These are phyloP conservation scores for Proteles cristata DNA, from an alignment of 2,113 vertebrate genomes.

Conservation along the genomic window DNA sequence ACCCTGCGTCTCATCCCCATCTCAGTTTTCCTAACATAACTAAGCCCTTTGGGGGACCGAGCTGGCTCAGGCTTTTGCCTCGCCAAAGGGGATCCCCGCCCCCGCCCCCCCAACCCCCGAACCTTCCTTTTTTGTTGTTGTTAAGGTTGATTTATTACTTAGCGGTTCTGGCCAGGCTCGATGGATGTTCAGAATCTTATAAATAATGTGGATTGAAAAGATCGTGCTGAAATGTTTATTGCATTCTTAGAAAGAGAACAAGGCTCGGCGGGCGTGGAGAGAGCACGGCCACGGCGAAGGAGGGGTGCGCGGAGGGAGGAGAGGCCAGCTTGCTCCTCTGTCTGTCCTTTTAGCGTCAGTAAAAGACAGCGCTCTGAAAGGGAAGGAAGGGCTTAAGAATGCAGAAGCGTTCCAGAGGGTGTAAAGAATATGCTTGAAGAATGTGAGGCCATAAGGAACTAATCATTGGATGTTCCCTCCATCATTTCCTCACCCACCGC, in stretches of 20 bases:
- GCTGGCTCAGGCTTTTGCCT: constrained; percentile 60
- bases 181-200: constrained; percentile 80
- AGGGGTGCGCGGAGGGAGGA: not conserved
- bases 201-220: constrained; percentile 81
- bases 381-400: constrained; percentile 55
- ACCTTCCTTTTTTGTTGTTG: constrained; percentile 64
- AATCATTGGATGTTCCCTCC: constrained; percentile 59
- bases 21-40: constrained; percentile 74
- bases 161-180: constrained; percentile 72
- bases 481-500: constrained; percentile 24
- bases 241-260: constrained; percentile 80
- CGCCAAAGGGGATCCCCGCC: constrained; percentile 58
- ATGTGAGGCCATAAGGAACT: constrained; percentile 70
- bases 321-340: not conserved
- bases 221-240: constrained; percentile 81
- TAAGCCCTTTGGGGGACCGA: constrained; percentile 71
- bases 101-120: not conserved
- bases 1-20: constrained; percentile 70
- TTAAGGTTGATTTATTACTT: constrained; percentile 82
- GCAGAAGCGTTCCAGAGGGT: constrained; percentile 61
- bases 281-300: constrained; percentile 58
- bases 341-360: constrained; percentile 46
- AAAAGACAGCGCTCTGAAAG: constrained; percentile 44
- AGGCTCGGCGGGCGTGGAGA: constrained; percentile 25
- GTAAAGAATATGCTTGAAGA: constrained; percentile 52